Evolutionary conservation across 2,888 invertebrate species (phyloP), one percentile per base, ranked within the genome.

Genomic region (Chydorus sphaericus): DNA sequence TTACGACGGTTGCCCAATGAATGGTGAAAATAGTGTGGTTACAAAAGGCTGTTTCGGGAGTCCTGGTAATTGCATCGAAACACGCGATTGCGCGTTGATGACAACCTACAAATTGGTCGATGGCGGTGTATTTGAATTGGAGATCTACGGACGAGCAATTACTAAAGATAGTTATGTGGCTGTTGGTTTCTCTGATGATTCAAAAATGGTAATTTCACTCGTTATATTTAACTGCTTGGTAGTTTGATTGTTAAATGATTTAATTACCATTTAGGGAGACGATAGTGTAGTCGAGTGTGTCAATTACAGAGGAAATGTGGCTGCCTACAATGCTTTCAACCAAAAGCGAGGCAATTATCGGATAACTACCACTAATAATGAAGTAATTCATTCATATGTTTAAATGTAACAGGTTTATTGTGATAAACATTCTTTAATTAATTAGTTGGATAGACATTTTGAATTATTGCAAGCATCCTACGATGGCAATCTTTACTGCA

Each of bases 221-320:
- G 11, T 14, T 2, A 44, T 4, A 44, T 4, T 8, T 5, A n/a
- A 14, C 6, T 44, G 3, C n/a, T 8, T 16, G n/a, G 18, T 10
- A 23, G 10, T 16, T n/a, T 44, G 14, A 44, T 8, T 26, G 11
- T 14, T 5, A 8, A 3, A 26, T n/a, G 44, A 10, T 14, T 10
- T 14, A 20, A 26, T 2, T 26, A 4, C 14, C 28, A 5, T n/a
- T 14, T 44, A 55, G 55, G 55, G 55, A 2, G 26, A 33, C 2
- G 55, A 55, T 33, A 55, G 49, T 18, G 55, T 55, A 4, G 33
- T 38, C 14, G 55, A 55, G 29, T 55, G 55, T 33, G 55, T 36
- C 7, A 23, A 48, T n/a, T 16, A 49, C 23, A 31, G 37, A 49
- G 31, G 23, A 14, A 52, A n/a, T 10, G 6, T 52, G 18, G n/a